Evolutionary conservation across 2,888 invertebrate species (phyloP), one percentile per base, ranked within the genome.

Genomic region (Argyresthia goedartella): DNA sequence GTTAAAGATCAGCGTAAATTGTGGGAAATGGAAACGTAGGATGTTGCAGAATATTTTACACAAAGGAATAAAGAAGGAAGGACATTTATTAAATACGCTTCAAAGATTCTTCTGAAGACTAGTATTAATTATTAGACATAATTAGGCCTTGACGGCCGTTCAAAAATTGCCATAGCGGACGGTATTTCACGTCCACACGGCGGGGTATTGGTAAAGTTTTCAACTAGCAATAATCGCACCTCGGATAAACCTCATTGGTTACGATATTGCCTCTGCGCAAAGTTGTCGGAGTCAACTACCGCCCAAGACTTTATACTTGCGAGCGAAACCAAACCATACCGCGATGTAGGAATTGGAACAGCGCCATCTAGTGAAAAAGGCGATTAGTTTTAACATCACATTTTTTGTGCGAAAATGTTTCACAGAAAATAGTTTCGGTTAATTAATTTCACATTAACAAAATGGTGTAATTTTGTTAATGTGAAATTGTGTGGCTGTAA

Each of bases 261-360:
- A 93, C 92, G 92, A 92, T 93, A 93, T 90, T 90, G 93, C 93
- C 93, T 89, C 93, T 94, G 94, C 94, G 93, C 93, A 93, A 93
- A 93, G 93, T 89, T 93, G 69, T 88, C 54, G 0, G 0, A 7
- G 4, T 4, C 8, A 7, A 43, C 8, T 43, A 11, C 42, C 43
- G 39, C 6, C 0, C 1, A n/a, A 4, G 4, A 33, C 36, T 48
- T 13, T 10, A 50, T 34, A 48, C 9, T 7, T 46, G 48, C 51
- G 59, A 54, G 61, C 50, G 57, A 54, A 61, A 60, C 55, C 52
- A 61, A 62, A 63, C 62, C 59, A 59, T 67, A 66, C 60, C 71
- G 73, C 66, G 71, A 62, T 64, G 56, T 60, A 69, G 56, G 34
- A 16, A 13, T 51, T 35, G 49, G 34, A 4, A 54, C 55, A 60